Evolutionary conservation across 2,797 vertebrate genomes (phyloP), one percentile per base, ranked within the genome.

Genomic region (Prunella strophiata): DNA sequence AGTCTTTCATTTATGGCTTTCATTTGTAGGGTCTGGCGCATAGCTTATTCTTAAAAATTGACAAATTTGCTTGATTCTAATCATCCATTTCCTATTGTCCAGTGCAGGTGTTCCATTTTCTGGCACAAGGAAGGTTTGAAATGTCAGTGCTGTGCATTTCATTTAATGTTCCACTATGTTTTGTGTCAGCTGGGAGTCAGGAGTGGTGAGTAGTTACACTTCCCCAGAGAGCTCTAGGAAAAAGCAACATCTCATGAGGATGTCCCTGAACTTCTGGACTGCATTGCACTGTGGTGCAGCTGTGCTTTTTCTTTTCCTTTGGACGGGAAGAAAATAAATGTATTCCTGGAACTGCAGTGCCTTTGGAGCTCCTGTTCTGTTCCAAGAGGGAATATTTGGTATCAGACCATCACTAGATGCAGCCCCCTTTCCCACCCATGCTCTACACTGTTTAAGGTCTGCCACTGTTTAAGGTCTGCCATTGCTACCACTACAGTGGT

Each of bases 101-200:
- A 76, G 32, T 61, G 83, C 95, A 97, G 94, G 79, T 96, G 94
- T 95, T 96, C 67, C 26, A 27, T 94, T 94, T 93, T 93, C 83
- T 96, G 94, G 88, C 94, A 90, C 3, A 3, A 81, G 27, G 27
- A 54, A 78, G 29, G 63, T 63, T 77, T 88, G 67, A 94, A 93
- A 93, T 65, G 50, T 85, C 6, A 1, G 27, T 30, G 10, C 67
- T 43, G 34, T 57, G 61, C 22, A 51, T 93, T 97, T 91, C 67
- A 73, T 84, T 89, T 89, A 78, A 68, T 72, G 59, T 20, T 92
- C 66, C 79, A 55, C 55, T 76, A 52, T 52, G 51, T 76, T 96
- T 88, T 7, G 5, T 36, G 51, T 90, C 89, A 62, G 22, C 63
- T 84, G 77, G 48, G 79, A 95, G 54, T 52, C 66, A 78, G 48